Conservation (phyloP, 2,888 invertebrate species). For the Campoplex capitator region DNA sequence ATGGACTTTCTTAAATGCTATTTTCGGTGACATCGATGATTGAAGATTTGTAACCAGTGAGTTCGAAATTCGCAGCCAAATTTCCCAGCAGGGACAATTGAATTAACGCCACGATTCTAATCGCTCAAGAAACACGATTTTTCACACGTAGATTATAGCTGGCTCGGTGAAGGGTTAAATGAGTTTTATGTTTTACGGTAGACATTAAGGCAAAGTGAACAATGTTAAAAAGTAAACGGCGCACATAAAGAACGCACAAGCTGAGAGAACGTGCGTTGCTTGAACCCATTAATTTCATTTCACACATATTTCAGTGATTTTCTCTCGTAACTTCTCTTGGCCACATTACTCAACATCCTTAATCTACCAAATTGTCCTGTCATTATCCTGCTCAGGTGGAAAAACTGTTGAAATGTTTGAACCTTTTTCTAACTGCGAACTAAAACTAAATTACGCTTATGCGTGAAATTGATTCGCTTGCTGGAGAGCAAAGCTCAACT, state of each 20-base stretch:
- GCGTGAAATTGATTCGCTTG: not conserved
- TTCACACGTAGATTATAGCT: not conserved
- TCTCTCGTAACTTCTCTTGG: not conserved
- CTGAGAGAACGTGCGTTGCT: not conserved
- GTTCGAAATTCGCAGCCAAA: not conserved
- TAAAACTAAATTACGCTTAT: not conserved
- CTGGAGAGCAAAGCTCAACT: not conserved
- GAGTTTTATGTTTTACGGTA: not conserved
- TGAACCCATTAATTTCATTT: not conserved
- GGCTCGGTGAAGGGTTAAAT: not conserved
- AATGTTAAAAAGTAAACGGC: not conserved
- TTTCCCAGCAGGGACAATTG: not conserved
- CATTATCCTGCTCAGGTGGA: not conserved
- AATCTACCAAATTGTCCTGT: not conserved
- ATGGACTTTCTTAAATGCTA: not conserved
- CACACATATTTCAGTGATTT: not conserved
- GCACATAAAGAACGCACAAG: not conserved
- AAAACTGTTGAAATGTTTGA: not conserved
- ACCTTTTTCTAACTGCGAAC: no score
- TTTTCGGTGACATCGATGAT: not conserved
- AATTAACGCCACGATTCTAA: not conserved
- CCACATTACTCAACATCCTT: constrained; percentile 2
- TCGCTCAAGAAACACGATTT: not conserved
- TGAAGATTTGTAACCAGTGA: not conserved
- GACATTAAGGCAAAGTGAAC: not conserved